Base-by-base conservation (phyloP, 2,113 vertebrate genomes). In the Acrocephalus arundinaceus region DNA sequence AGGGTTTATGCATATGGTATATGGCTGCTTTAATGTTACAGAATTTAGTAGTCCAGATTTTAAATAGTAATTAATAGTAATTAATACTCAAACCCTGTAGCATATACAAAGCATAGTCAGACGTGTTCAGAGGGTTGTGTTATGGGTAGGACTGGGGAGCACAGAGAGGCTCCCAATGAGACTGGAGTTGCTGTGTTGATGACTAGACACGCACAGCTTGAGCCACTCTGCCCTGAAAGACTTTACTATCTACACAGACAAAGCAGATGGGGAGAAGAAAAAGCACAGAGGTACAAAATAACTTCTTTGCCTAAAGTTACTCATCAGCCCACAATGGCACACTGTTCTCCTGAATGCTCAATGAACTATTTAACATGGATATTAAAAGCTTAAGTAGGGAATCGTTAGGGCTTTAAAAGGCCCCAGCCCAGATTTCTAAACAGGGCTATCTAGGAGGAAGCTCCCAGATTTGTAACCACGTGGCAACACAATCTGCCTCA, bases 381-480 rank as follows among this genome's bases (percentile, higher is more conserved):
- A 93, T 95, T 94, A 97, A 94, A 90, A 90, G 82, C 85, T 94
- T 94, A 94, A 88, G 41, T 0, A 76, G 71, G 76, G 87, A 93
- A 92, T 94, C 25, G 15, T 87, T 89, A 93, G 17, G 39, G 39
- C 33, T 93, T 87, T 89, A 41, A 87, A 74, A 95, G 24, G 92
- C 52, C 66, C 28, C 92, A 82, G 87, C 95, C 87, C 85, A 77
- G 51, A 92, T 95, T 87, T 89, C 95, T 75, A 89, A 94, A 80
- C 80, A 90, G 73, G 49, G 41, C 78, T 93, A 73, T 90, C 94
- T 83, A 82, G 74, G 83, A 92, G n/a, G 85, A 72, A 87, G 62
- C 58, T 92, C 67, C 37, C 62, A 65, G 28, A 62, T 83, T 61
- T 76, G 54, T 37, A 82, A 83, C 46, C 7, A 0, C 11, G 37